Evolutionary conservation across 2,113 vertebrate species (phyloP).

Genomic region (Nerophis ophidion): DNA sequence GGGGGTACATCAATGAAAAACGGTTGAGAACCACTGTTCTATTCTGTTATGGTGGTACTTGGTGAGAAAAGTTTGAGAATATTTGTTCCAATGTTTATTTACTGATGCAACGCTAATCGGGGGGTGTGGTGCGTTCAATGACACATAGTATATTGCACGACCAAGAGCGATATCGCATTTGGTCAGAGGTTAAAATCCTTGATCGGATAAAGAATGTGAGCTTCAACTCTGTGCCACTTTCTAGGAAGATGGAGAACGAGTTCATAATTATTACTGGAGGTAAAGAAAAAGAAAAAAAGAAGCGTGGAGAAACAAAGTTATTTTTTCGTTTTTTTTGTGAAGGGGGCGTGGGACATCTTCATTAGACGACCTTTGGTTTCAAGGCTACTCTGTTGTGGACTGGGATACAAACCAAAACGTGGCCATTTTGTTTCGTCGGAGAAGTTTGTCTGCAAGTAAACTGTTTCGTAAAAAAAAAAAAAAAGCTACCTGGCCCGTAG

Average conservation of each 20-base stretch:
- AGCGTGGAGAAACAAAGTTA: neutral
- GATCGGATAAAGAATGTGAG: constrained; percentile 14
- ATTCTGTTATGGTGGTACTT: too few relatives aligned
- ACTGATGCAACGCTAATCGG: too few relatives aligned
- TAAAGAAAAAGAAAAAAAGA: neutral
- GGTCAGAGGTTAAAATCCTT: constrained; percentile 51
- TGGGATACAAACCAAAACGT: neutral
- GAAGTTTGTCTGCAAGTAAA: neutral
- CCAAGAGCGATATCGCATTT: constrained; percentile 2
- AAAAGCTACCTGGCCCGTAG: constrained; percentile 85
- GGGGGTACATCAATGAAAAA: too few relatives aligned
- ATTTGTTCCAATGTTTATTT: too few relatives aligned
- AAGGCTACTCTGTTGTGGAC: constrained; percentile 41
- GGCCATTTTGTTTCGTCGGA: constrained; percentile 1
- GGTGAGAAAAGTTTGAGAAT: too few relatives aligned
- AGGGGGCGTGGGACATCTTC: too few relatives aligned
- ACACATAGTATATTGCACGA: constrained; percentile 1
- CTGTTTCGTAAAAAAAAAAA: neutral
- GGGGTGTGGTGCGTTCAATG: neutral
- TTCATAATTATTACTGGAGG: neutral
- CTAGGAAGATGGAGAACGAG: neutral
- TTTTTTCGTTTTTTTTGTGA: neutral
- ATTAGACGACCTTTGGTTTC: constrained; percentile 45
- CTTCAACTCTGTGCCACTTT: constrained; percentile 13
- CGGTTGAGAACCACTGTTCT: too few relatives aligned